phyloP scores from a whole-genome alignment of 2,888 invertebrate genomes.

The Cosmia trapezina region DNA sequence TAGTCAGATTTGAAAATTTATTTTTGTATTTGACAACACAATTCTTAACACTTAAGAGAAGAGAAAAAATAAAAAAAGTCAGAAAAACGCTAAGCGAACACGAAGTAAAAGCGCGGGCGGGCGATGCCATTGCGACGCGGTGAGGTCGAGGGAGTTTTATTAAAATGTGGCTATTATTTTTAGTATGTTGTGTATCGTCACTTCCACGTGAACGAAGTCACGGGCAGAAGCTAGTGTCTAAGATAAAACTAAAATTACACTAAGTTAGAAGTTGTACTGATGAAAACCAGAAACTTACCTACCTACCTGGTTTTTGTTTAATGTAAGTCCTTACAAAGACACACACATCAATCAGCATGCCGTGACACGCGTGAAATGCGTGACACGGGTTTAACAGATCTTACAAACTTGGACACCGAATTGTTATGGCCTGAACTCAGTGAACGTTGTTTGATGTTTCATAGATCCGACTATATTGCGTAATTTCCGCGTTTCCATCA shows the following conservation, averaged over 20 bases:
- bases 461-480: neutral
- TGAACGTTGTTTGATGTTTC: constrained; percentile 34
- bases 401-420: constrained; percentile 40
- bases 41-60: too few species aligned
- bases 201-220: too few species aligned
- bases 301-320: constrained; percentile 11
- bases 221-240: neutral
- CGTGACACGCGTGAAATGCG: constrained; percentile 41
- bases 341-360: constrained; percentile 51
- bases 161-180: too few species aligned
- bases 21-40: too few species aligned
- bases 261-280: neutral
- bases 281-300: neutral
- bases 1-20: too few species aligned
- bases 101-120: too few species aligned
- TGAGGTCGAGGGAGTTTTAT: too few species aligned
- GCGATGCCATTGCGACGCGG: too few species aligned
- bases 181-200: too few species aligned
- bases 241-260: neutral
- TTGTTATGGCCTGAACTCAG: constrained; percentile 3
- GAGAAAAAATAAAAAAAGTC: too few species aligned
- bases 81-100: too few species aligned
- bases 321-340: constrained; percentile 30
- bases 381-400: constrained; percentile 44
- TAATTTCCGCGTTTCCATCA: constrained; percentile 18